Base-by-base conservation (phyloP, 2,888 invertebrate species). In the Matsumyia berberina region DNA sequence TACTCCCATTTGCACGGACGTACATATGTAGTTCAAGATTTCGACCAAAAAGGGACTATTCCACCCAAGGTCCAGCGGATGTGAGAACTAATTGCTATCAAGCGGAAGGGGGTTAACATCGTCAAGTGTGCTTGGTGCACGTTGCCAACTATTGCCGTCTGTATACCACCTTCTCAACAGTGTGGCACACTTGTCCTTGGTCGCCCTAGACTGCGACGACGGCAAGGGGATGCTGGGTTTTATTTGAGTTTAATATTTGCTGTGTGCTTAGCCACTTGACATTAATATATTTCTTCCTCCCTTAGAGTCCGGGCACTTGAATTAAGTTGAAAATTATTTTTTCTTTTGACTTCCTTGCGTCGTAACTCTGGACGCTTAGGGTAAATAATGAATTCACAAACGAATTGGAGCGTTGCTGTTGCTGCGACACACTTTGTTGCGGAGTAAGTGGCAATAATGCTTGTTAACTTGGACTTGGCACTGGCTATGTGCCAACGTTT, bases 181-280 rank as follows among this genome's bases (percentile, higher is more conserved):
- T 62, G 62, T 42, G 33, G 73, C 42, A 53, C 53, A 62, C 73
- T 73, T 73, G 62, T 53, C 62, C 72, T 73, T 53, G 62, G 60
- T 31, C 29, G 31, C 15, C 17, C 29, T 39, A 51, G 49, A 60
- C 51, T 49, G 2, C 24, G 17, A 2, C 9, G 5, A 29, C 8
- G 12, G 49, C 29, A 4, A 35, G 8, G 12, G 31, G 5, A 31
- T 46, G 46, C 19, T 46, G 19, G 19, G 15, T 53, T 74, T 53
- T 80, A 80, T 74, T 73, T 46, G 37, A 80, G 67, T 80, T 67
- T 67, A 80, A 74, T 74, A 74, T 80, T 74, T 73, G 58, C 29
- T 60, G 44, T 80, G 79, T 73, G 67, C 80, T 74, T 67, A 60
- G 60, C 57, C 58, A 79, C 64, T 73, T 79, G 39, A 39, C 39